Base-by-base conservation (phyloP, 2,797 vertebrate genomes). In the Platalea minor region DNA sequence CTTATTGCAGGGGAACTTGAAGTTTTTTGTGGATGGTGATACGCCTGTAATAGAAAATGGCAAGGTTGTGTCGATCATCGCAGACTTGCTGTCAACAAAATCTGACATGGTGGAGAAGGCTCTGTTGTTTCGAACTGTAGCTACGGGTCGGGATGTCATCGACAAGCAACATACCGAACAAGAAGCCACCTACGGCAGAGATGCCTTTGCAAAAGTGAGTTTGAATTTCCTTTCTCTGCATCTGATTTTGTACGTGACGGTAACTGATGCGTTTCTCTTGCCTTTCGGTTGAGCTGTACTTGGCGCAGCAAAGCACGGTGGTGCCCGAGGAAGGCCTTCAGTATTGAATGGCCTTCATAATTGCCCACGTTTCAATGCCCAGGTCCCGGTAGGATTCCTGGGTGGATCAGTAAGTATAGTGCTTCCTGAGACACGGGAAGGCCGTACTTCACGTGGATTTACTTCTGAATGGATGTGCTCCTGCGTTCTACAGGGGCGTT, bases 91-190 rank as follows among this genome's bases (percentile, higher is more conserved):
- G 39, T 98, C 98, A 43, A 99, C 99, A 61, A 99, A 98, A 87
- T 95, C 99, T 10, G 99, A 99, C 33, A 97, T 98, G 72, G 98
- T 99, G 85, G 99, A 99, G 97, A 99, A 99, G 97, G 99, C 99
- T 5, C 96, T 99, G 63, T 97, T 99, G 16, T 99, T 98, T 97
- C 99, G 99, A n/a, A 99, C 99, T 0, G 99, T 99, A 81, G 98
- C 99, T 13, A 99, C 99, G 0, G 99, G 99, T 3, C 98, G 99
- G 0, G 99, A 99, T 35, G 95, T 99, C 97, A 99, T 99, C 4
- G 99, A 99, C 96, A 99, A 99, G 39, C 99, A 99, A 91, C 99
- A 99, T 92, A 99, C 99, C 0, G 98, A 98, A 5, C 98, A 99
- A 57, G 99, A 99, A 95, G 99, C 99, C 88, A 98, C 98, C 98